Conservation (phyloP, 1,140 invertebrate species). For the Periplaneta americana region DNA sequence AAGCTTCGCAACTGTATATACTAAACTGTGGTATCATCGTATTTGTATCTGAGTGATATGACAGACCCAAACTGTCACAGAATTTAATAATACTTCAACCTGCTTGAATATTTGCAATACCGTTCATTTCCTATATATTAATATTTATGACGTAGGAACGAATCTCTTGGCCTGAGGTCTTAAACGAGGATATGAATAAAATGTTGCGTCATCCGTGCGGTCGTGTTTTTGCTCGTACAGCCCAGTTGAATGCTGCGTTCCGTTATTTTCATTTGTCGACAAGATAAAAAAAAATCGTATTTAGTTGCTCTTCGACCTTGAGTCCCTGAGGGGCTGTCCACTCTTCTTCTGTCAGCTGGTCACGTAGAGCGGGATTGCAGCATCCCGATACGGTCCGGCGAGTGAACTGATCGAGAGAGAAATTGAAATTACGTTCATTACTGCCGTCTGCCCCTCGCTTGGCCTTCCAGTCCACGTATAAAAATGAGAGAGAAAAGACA, state of each 20-base stretch:
- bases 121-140: too few relatives aligned
- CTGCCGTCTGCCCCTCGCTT: not conserved
- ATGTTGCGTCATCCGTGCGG: too few relatives aligned
- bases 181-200: too few relatives aligned
- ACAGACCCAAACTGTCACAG: too few relatives aligned
- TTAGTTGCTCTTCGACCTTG: not conserved
- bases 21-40: too few relatives aligned
- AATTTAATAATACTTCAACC: too few relatives aligned
- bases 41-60: too few relatives aligned
- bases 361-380: not conserved
- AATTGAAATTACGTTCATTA: conserved; percentile 13
- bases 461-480: not conserved
- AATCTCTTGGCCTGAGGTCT: too few relatives aligned
- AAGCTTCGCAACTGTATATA: too few relatives aligned
- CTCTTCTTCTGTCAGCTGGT: not conserved
- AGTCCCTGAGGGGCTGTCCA: not conserved
- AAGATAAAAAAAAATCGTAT: not conserved
- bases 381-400: not conserved
- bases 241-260: not conserved
- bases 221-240: too few relatives aligned
- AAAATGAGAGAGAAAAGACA: not conserved
- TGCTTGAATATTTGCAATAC: too few relatives aligned
- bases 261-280: not conserved
- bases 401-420: not conserved
- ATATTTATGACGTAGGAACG: too few relatives aligned